Percentiles rank a stretch among this genome's conserved stretches.
Conservation (phyloP, 2,113 vertebrate genomes). For the Pyxicephalus adspersus region DNA sequence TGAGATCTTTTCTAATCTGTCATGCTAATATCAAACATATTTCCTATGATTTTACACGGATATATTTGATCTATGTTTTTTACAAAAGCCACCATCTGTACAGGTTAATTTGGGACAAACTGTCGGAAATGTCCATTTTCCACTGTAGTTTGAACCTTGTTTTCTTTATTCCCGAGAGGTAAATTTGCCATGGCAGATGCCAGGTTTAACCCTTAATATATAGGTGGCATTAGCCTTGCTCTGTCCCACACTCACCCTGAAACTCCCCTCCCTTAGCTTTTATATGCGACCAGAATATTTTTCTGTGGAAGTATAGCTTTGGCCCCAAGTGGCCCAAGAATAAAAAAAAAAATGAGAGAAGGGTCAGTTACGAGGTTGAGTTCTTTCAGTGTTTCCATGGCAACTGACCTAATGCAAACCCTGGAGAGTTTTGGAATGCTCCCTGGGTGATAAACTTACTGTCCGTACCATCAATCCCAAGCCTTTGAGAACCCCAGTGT, state of each 20-base stretch:
- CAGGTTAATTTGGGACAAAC: constrained; percentile 23
- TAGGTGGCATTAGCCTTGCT: constrained; percentile 73
- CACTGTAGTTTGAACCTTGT: background rate
- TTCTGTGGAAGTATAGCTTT: constrained; percentile 81
- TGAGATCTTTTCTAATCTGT: no score
- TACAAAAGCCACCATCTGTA: background rate
- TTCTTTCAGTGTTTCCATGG: constrained; percentile 88
- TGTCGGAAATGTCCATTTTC: background rate
- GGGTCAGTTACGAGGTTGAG: constrained; percentile 95
- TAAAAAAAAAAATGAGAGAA: constrained; percentile 89
- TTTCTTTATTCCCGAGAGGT: background rate
- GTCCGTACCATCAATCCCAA: constrained; percentile 83
- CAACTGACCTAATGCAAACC: constrained; percentile 94
- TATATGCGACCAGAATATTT: constrained; percentile 83
- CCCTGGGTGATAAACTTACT: constrained; percentile 80
- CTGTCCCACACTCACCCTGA: constrained; percentile 9
- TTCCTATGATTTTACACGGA: no score
- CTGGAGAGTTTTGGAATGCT: constrained; percentile 85
- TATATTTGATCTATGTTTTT: no score
- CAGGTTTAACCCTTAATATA: constrained; percentile 66
- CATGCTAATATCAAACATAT: no score
- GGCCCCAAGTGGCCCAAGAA: constrained; percentile 81
- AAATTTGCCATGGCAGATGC: background rate
- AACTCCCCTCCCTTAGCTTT: constrained; percentile 64
- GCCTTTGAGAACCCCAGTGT: constrained; percentile 69